phyloP scores from a whole-genome alignment of 2,113 vertebrate genomes.

The Pomatorhinus ruficollis region DNA sequence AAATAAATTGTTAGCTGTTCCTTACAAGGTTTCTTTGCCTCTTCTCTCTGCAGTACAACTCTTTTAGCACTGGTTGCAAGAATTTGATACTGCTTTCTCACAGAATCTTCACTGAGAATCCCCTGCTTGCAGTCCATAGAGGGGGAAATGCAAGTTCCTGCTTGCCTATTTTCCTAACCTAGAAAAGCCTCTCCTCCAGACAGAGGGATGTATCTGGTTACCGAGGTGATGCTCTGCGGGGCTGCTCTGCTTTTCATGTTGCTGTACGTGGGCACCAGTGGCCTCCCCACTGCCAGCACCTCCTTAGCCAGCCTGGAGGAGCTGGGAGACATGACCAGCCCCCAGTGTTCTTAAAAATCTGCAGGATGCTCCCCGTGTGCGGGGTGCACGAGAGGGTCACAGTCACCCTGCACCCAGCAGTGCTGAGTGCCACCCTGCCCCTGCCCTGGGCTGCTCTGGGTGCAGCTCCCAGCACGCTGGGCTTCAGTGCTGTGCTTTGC shows the following conservation, averaged over 20 bases:
- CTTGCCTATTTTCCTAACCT: not conserved
- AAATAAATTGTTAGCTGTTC: not conserved
- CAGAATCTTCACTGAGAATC: not conserved
- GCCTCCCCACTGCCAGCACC: not conserved
- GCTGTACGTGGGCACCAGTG: rapidly evolving
- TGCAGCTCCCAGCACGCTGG: rapidly evolving
- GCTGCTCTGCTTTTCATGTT: not conserved
- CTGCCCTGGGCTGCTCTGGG: not conserved
- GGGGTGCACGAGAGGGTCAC: rapidly evolving
- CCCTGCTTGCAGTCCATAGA: not conserved
- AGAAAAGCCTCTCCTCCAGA: not conserved
- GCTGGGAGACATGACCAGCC: rapidly evolving
- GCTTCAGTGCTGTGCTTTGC: not conserved
- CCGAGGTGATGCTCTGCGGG: rapidly evolving
- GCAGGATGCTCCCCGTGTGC: not conserved
- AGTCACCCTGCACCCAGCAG: rapidly evolving
- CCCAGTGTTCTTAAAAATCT: rapidly evolving
- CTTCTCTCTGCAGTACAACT: not conserved
- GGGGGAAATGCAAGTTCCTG: not conserved
- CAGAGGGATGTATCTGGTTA: no score
- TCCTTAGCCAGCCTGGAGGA: not conserved
- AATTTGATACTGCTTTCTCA: not conserved
- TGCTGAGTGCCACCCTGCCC: not conserved
- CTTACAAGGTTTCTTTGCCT: not conserved
- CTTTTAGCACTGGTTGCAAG: not conserved